phyloP scores from a whole-genome alignment of 2,113 vertebrate genomes.

The Lophochroa leadbeateri region DNA sequence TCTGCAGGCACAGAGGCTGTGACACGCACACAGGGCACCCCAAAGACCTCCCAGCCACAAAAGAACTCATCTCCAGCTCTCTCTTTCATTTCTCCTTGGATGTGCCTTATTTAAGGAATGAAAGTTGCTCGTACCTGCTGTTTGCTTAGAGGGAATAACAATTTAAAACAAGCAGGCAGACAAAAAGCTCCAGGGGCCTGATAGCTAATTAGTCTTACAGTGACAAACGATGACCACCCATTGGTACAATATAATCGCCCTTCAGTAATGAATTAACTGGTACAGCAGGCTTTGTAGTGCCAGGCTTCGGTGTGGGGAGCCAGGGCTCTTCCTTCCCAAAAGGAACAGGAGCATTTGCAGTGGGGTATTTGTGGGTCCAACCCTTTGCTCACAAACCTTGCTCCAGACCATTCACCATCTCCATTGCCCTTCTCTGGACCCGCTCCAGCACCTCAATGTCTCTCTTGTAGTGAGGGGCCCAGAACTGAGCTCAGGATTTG shows the following conservation, averaged over 20 bases:
- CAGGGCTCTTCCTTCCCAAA: neutral
- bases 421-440: neutral
- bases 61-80: fast-evolving
- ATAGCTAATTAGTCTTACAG: neutral
- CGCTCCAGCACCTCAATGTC: neutral
- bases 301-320: neutral
- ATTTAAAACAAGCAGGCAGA: neutral
- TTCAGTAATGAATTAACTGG: neutral
- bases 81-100: neutral
- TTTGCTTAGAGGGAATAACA: neutral
- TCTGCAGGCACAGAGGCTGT: neutral
- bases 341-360: neutral
- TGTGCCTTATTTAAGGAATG: neutral
- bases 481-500: neutral
- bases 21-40: neutral
- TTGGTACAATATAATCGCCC: neutral
- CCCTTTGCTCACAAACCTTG: neutral
- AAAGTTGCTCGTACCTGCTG: neutral
- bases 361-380: neutral
- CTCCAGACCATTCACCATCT: neutral
- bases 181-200: neutral
- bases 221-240: neutral
- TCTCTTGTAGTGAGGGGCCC: neutral
- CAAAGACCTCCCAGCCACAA: neutral
- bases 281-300: neutral